phyloP scores from a whole-genome alignment of 2,888 invertebrate species.

The Polymixis flavicincta region DNA sequence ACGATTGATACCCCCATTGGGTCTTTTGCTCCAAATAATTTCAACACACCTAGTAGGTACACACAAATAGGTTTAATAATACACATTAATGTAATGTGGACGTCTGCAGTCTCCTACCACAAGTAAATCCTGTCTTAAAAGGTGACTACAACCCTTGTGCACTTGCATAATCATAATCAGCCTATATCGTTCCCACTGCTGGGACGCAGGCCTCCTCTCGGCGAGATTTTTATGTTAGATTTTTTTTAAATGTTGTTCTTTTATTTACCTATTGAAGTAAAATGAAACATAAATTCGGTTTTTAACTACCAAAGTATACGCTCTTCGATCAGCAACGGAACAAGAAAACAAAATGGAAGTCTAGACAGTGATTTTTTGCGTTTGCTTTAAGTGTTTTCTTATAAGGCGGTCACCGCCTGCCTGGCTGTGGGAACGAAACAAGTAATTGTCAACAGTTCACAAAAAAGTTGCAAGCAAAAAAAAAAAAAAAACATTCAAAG shows the following conservation, averaged over 20 bases:
- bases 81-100: background rate
- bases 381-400: slow-evolving; percentile 65
- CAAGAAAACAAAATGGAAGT: slow-evolving; percentile 59
- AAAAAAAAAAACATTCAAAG: slow-evolving; percentile 75
- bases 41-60: too few species aligned
- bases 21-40: too few species aligned
- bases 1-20: too few species aligned
- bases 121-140: too few species aligned
- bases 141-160: background rate
- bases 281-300: slow-evolving; percentile 11
- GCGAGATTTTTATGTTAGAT: too few species aligned
- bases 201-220: too few species aligned
- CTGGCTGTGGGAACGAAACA: slow-evolving; percentile 76
- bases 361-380: slow-evolving; percentile 60
- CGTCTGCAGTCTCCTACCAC: background rate
- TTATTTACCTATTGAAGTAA: background rate
- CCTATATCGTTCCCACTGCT: too few species aligned
- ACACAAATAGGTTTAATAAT: too few species aligned
- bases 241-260: too few species aligned
- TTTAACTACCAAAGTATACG: background rate
- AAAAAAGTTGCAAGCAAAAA: slow-evolving; percentile 72
- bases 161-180: background rate
- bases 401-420: slow-evolving; percentile 66
- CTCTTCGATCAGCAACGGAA: slow-evolving; percentile 15
- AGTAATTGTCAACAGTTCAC: slow-evolving; percentile 79